Evolutionary conservation across 2,888 invertebrate species (phyloP).

Genomic region (Meganola albula): DNA sequence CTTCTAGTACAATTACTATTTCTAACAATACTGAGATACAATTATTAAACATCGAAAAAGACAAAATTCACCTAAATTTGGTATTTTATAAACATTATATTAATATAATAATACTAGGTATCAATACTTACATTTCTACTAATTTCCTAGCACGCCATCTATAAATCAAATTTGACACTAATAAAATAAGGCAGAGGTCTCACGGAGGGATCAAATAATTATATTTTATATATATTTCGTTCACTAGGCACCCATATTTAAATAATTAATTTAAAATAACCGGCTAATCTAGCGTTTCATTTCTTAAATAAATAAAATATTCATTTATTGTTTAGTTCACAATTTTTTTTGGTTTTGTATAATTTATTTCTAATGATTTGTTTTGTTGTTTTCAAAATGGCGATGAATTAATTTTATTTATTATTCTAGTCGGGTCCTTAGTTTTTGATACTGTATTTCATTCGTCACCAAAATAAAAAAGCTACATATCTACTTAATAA

Average conservation of each 20-base stretch:
- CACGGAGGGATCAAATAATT: constrained; percentile 71
- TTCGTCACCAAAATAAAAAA: too few relatives aligned
- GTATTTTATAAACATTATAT: constrained; percentile 37
- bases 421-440: too few relatives aligned
- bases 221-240: constrained; percentile 39
- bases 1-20: constrained; percentile 20
- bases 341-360: too few relatives aligned
- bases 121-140: constrained; percentile 31
- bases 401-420: too few relatives aligned
- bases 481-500: constrained; percentile 18
- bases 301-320: not conserved
- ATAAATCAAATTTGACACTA: constrained; percentile 53
- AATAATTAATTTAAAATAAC: constrained; percentile 42
- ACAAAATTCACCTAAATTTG: constrained; percentile 43
- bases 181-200: constrained; percentile 72
- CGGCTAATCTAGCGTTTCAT: constrained; percentile 19
- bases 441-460: too few relatives aligned
- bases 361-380: too few relatives aligned
- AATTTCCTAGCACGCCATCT: constrained; percentile 43
- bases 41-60: constrained; percentile 48
- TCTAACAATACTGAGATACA: constrained; percentile 42
- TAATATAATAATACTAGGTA: constrained; percentile 41
- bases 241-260: constrained; percentile 72
- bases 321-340: too few relatives aligned
- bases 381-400: too few relatives aligned